A percentile compares a stretch with the other conserved stretches of the same genome.
These are phyloP conservation scores for Oophaga pumilio DNA, from an alignment of 2,113 vertebrate species.

Conservation along the genomic window DNA sequence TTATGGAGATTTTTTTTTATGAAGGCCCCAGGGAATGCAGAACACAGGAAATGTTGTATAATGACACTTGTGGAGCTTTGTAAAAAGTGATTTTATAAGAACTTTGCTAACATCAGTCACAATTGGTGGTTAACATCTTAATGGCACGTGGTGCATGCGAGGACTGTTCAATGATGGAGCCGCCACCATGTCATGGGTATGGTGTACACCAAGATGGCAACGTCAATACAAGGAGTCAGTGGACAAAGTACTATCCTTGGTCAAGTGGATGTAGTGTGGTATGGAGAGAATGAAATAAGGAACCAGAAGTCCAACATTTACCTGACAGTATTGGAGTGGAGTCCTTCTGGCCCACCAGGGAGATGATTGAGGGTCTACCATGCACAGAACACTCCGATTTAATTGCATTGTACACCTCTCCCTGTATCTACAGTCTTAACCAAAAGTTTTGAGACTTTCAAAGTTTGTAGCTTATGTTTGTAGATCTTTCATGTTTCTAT, in stretches of 20 bases:
- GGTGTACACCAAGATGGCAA: neutral
- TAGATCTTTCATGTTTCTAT: too few relatives aligned
- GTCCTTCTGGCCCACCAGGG: too few relatives aligned
- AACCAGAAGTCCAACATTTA: neutral
- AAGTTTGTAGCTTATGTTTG: too few relatives aligned
- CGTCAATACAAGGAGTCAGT: neutral
- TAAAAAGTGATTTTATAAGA: conserved; percentile 6
- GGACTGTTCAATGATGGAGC: neutral
- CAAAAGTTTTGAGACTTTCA: too few relatives aligned
- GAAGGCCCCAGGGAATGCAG: neutral
- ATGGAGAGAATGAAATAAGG: neutral
- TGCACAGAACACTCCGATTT: neutral
- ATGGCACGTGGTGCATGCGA: neutral
- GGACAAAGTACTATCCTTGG: neutral
- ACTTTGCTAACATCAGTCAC: conserved; percentile 41
- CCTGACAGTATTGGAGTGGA: neutral
- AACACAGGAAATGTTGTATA: conserved; percentile 28
- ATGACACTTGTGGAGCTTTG: conserved; percentile 25
- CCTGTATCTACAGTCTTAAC: too few relatives aligned
- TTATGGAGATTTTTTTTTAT: neutral
- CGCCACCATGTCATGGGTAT: neutral
- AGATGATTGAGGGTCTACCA: neutral
- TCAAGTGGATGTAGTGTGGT: neutral
- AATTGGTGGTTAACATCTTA: conserved; percentile 11
- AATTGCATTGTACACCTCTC: too few relatives aligned